These are phyloP conservation scores for Elaphurus davidianus DNA, from an alignment of 2,113 vertebrate genomes.

Conservation along the genomic window DNA sequence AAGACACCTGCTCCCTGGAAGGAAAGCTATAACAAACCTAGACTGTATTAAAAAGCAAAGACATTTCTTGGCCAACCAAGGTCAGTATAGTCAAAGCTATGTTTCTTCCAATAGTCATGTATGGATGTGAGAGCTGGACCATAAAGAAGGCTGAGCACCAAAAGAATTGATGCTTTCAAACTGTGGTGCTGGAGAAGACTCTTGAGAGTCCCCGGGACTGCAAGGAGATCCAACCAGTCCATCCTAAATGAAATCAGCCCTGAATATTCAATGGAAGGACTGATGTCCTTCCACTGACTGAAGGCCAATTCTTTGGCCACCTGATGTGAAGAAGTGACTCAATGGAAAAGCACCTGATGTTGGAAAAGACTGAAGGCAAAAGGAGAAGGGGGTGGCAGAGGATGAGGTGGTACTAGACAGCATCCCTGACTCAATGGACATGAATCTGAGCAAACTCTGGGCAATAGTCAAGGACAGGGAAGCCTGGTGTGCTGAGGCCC, in stretches of 20 bases:
- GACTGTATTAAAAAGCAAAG: neutral
- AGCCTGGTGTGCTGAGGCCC: neutral
- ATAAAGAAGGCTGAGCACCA: neutral
- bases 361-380: neutral
- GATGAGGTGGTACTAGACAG: neutral
- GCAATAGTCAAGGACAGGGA: neutral
- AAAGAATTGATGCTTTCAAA: neutral
- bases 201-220: neutral
- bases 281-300: neutral
- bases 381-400: neutral
- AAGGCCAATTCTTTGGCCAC: neutral
- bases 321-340: neutral
- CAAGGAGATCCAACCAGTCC: neutral
- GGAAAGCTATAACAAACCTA: neutral
- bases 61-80: neutral
- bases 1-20: neutral
- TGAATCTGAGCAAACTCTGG: neutral
- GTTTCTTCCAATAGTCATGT: neutral
- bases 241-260: neutral
- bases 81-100: neutral
- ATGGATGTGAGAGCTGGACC: neutral
- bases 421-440: neutral
- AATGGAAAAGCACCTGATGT: neutral
- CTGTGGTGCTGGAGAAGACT: neutral
- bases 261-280: neutral